phyloP scores from a whole-genome alignment of 1,140 invertebrate species.

The Helicoverpa armigera region DNA sequence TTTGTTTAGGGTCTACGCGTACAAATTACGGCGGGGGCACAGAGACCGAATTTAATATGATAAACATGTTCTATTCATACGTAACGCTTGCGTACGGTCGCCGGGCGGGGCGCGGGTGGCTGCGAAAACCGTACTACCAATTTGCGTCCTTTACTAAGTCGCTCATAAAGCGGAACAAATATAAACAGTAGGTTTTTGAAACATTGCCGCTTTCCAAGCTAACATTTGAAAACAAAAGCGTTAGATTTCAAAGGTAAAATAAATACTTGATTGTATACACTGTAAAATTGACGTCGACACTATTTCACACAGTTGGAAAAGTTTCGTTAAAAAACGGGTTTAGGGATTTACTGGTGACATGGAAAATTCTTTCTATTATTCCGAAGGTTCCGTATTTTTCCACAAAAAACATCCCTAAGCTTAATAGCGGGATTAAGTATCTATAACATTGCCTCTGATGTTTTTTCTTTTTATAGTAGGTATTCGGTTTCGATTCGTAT shows the following conservation, averaged over 20 bases:
- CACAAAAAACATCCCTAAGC: too few relatives aligned
- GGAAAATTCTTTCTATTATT: not conserved
- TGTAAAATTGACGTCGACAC: not conserved
- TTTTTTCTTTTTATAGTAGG: too few relatives aligned
- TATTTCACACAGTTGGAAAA: not conserved
- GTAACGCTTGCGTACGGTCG: constrained; percentile 8
- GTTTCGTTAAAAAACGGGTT: constrained; percentile 5
- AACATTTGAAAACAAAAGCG: not conserved
- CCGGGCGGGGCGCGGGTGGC: not conserved
- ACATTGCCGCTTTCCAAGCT: too few relatives aligned
- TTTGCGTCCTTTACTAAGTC: constrained; percentile 2
- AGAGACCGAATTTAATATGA: constrained; percentile 39
- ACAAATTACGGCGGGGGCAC: constrained; percentile 29
- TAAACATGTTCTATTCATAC: constrained; percentile 40
- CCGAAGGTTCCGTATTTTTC: not conserved
- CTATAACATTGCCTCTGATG: too few relatives aligned
- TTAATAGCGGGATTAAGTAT: too few relatives aligned
- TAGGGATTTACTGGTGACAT: not conserved
- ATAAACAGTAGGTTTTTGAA: not conserved
- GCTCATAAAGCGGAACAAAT: constrained; percentile 19
- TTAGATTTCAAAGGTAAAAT: not conserved
- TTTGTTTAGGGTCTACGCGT: constrained; percentile 31
- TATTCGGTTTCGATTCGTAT: too few relatives aligned
- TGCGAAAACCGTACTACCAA: not conserved
- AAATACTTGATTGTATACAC: not conserved